Evolutionary conservation across 2,888 invertebrate genomes (phyloP), one percentile per base, ranked within the genome.

Genomic region (Agrilus mali): DNA sequence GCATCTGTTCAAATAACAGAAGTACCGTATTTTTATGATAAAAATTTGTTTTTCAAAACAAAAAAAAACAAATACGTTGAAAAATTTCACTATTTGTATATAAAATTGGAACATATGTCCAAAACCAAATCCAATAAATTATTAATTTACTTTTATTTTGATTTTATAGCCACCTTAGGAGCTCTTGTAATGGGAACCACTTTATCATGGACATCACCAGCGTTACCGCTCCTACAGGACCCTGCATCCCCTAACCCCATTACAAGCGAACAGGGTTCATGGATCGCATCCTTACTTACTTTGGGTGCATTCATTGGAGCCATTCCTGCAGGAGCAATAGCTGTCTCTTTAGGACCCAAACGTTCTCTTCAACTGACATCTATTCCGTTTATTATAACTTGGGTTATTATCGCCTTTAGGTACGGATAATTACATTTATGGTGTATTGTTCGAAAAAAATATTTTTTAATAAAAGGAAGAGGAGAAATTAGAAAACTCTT

Each of bases 121-220:
- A 20, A 20, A 4, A 20, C 20, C 20, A 5, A 4, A 6, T 6
- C 5, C 20, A 6, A 20, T 7, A 20, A 20, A 20, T 5, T 20
- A 6, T 20, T 3, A 20, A 5, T 20, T 20, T 20, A 6, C 7
- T 20, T 20, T 32, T 22, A 42, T 36, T 20, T 20, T 20, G 6
- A 42, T 35, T 31, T 67, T 65, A 17, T 60, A 77, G 78, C 75
- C 8, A 77, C 75, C 35, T 60, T 78, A 6, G 72, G 73, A 8
- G 74, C 76, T 0, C 68, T 77, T 41, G 72, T 73, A 0, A 65
- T 73, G 4, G 77, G 77, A 1, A 72, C 72, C 3, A 73, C 72
- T 51, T 62, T 77, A 6, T 71, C 75, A 1, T 78, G 78, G 77
- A 72, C 75, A 1, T 75, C 76, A 2, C 66, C 75, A 46, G 75